These are phyloP conservation scores for Nyctalus aviator DNA, from an alignment of 2,797 vertebrate genomes.

Conservation along the genomic window DNA sequence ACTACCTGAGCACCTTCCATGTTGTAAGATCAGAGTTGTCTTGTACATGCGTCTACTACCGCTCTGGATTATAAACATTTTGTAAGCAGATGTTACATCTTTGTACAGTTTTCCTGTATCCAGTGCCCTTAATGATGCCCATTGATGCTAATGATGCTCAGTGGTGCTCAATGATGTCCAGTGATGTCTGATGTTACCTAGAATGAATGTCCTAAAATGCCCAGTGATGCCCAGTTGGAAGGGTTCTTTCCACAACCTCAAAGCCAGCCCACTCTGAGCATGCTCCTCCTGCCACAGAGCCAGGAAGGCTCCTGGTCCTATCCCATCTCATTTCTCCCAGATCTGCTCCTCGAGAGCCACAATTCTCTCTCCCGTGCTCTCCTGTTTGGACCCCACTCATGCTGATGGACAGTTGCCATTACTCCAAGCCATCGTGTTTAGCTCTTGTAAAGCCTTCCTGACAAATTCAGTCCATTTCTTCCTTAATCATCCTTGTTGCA, in stretches of 20 bases:
- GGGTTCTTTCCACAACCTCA: not conserved
- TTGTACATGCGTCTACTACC: not conserved
- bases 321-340: not conserved
- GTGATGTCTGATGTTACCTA: not conserved
- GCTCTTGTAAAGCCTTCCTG: not conserved
- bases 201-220: not conserved
- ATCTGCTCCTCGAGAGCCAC: not conserved
- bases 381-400: not conserved
- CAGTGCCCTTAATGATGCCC: not conserved
- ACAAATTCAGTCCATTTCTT: not conserved
- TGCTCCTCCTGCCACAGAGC: not conserved
- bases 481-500: not conserved
- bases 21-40: too few relatives aligned
- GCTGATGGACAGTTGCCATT: not conserved
- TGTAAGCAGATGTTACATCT: not conserved
- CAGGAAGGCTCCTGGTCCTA: not conserved
- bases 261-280: not conserved
- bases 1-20: fast-evolving
- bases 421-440: not conserved
- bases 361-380: fast-evolving
- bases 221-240: too few relatives aligned
- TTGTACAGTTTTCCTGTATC: not conserved
- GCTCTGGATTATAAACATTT: not conserved
- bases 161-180: not conserved
- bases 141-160: not conserved